These are phyloP conservation scores for Pipistrellus pipistrellus DNA, from an alignment of 2,797 vertebrate genomes.

Conservation along the genomic window DNA sequence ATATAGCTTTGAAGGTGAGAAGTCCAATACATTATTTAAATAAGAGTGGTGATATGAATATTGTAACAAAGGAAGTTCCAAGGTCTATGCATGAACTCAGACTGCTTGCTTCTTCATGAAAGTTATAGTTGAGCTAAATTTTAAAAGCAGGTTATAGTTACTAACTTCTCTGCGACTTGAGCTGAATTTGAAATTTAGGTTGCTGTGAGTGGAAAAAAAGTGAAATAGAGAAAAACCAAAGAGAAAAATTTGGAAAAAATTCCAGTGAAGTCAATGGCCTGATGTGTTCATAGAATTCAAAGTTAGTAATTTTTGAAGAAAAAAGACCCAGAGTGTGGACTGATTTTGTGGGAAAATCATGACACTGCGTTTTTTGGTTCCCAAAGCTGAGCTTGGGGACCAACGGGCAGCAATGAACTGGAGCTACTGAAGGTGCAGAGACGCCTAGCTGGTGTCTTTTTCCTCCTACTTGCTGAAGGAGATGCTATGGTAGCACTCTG, in stretches of 20 bases:
- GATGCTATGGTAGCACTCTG: constrained; percentile 30
- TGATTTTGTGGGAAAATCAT: constrained; percentile 11
- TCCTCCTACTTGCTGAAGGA: neutral
- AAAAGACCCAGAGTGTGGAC: neutral
- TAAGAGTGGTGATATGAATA: neutral
- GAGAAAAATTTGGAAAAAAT: constrained; percentile 21
- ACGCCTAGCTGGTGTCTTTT: neutral
- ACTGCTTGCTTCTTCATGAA: neutral
- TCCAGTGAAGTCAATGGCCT: neutral
- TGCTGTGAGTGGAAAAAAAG: neutral
- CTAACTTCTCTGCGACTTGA: neutral
- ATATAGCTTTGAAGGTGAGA: neutral
- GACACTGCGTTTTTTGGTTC: neutral
- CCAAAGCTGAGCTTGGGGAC: constrained; percentile 41
- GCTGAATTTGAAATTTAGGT: constrained; percentile 55
- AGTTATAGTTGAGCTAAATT: constrained; percentile 38
- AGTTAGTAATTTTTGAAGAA: constrained; percentile 43
- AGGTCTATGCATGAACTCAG: constrained; percentile 15
- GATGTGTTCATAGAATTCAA: constrained; percentile 25
- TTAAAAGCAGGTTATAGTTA: constrained; percentile 30
- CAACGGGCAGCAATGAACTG: neutral
- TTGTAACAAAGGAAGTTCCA: neutral
- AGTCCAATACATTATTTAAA: neutral
- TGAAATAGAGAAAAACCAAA: constrained; percentile 24
- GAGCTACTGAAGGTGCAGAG: neutral